Percentiles rank a stretch among this genome's conserved stretches.
phyloP scores from a whole-genome alignment of 2,797 vertebrate genomes.

The Parotocinclus haroldoi region DNA sequence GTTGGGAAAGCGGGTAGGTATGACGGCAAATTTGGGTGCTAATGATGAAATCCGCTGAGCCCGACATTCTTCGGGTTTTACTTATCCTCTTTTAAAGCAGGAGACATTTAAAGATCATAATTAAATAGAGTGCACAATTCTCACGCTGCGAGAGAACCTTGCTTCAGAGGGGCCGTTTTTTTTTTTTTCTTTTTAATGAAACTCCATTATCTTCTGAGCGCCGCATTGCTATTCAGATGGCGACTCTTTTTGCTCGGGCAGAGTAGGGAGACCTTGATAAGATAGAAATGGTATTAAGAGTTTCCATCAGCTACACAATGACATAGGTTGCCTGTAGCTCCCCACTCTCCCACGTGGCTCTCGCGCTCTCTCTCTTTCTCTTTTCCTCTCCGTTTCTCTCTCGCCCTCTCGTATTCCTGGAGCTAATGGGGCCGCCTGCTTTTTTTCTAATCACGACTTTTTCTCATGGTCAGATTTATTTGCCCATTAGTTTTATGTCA shows the following conservation, averaged over 20 bases:
- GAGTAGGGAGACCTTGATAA: conserved; percentile 64
- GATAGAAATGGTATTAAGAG: conserved; percentile 67
- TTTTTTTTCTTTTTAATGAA: conserved; percentile 39
- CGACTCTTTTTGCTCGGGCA: conserved; percentile 47
- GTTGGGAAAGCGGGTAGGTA: too few species aligned
- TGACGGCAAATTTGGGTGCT: too few species aligned
- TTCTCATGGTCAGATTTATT: conserved; percentile 63
- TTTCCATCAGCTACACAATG: conserved; percentile 66
- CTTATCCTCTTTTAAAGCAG: background rate
- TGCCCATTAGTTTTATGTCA: conserved; percentile 65
- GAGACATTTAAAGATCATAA: conserved; percentile 23
- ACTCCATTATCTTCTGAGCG: conserved; percentile 42
- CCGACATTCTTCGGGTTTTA: background rate
- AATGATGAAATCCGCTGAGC: too few species aligned
- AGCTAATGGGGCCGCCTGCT: conserved; percentile 60
- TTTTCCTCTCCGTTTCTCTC: conserved; percentile 19
- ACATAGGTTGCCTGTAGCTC: conserved; percentile 56
- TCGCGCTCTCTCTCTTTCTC: conserved; percentile 15
- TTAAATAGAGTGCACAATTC: conserved; percentile 27
- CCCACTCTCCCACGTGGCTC: background rate
- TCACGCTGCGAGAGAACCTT: conserved; percentile 28
- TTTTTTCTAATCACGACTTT: conserved; percentile 64
- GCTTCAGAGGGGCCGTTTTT: conserved; percentile 24
- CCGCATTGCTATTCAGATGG: conserved; percentile 64
- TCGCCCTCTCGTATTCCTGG: conserved; percentile 45